Base-by-base conservation (phyloP, 2,797 vertebrate genomes). In the Sebastes itinus region DNA sequence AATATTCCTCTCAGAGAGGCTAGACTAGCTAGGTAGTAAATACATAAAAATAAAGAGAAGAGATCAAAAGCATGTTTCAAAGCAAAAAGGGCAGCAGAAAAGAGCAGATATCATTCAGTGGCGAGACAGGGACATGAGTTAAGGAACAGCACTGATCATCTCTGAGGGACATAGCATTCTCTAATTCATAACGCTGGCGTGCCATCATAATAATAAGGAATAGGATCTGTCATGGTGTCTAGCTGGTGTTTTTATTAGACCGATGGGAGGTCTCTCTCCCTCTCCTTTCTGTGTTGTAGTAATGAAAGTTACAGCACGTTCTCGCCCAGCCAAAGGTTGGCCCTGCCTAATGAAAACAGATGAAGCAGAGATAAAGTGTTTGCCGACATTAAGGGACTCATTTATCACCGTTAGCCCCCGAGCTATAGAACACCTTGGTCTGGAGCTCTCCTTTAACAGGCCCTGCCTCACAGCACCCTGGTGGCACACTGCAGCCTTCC, bases 351-450 rank as follows among this genome's bases (percentile, higher is more conserved):
- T 96, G 96, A 96, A 96, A 96, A 96, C 96, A 96, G 96, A 96
- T 96, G 95, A 96, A 95, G 95, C 96, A 96, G 95, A 96, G 95
- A 96, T 95, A 95, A 96, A 95, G 94, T 96, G 95, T 96, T 96
- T 95, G 95, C 94, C 89, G 95, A 94, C 95, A 96, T 96, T 96
- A 96, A 94, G 95, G 92, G 93, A 95, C 93, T 94, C 95, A 95
- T 96, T 96, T 95, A 96, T 96, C 96, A 96, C 93, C 89, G 94
- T 96, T 96, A 96, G 95, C 93, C 94, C 91, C 85, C 88, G 83
- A 94, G 95, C 95, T 92, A 94, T 80, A 78, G 93, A 95, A 91
- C 95, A 95, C 96, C 95, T 96, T 96, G 95, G 94, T 94, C 82
- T 91, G 88, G 90, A 92, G 92, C 92, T 88, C 90, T 90, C 84